Base-by-base conservation (phyloP, 1,140 invertebrate genomes). In the Whitmania pigra region DNA sequence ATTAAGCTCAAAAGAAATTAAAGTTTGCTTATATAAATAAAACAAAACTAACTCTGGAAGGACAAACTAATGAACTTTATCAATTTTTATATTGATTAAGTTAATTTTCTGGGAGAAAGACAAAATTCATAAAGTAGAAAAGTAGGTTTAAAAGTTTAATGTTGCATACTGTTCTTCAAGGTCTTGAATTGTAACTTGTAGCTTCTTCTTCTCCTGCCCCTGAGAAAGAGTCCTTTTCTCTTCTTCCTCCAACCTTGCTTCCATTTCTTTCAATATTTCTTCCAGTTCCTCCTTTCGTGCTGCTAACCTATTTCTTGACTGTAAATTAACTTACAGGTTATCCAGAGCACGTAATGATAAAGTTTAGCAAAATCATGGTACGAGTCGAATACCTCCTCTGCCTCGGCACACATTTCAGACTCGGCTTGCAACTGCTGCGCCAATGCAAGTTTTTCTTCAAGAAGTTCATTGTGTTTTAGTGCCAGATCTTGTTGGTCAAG, bases 231-330 rank as follows among this genome's bases (percentile, higher is more conserved):
- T 88, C 70, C 91, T 85, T 78, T 97, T 92, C 81, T 97, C 94
- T 79, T 98, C 95, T 79, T 99, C 96, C 80, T 97, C 94, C 71
- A 98, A 90, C 60, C 95, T 85, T 4, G 90, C 88, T 83, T 97
- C 93, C 76, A 97, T 84, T 80, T 99, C 95, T 80, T 97, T 93
- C 73, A 99, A 84, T 78, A 97, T 90, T 78, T 98, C 95, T 83
- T 99, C 95, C 25, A 98, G 81, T 82, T 99, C 95, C 80, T 93
- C 90, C 79, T 96, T 96, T 6, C 93, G 85, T 0, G 90, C 88
- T 2, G 88, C 88, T 6, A 82, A 73, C 36, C 78, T 74, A 20
- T 73, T 68, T 53, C 78, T 70, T 13, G 79, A 73, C 80, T 82
- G 69, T 54, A 77, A 73, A 31, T 13, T 22, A 63, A 63, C 13